Evolutionary conservation across 2,888 invertebrate species (phyloP).

Genomic region (Megaustenia siamemsis): DNA sequence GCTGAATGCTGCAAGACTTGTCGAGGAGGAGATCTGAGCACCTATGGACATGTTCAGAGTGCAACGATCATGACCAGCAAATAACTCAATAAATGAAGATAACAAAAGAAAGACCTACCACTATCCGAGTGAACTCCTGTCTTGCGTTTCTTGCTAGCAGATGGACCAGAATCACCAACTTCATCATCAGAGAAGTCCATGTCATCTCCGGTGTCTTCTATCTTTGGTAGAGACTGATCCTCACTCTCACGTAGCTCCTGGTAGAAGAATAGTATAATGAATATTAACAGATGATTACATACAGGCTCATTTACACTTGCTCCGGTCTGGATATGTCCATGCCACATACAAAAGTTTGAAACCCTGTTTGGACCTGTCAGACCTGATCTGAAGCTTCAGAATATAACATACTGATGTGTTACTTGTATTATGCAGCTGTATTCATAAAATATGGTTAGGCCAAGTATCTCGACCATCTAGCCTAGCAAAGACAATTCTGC

Average conservation of each 20-base stretch:
- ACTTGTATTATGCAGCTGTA: too few species aligned
- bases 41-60: too few species aligned
- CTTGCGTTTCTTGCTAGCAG: conserved; percentile 63
- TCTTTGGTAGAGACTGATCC: neutral
- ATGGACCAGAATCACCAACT: conserved; percentile 60
- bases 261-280: neutral
- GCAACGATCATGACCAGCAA: too few species aligned
- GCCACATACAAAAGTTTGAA: neutral
- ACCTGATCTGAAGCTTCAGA: too few species aligned
- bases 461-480: too few species aligned
- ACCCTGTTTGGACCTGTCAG: too few species aligned
- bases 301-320: neutral
- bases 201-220: conserved; percentile 83
- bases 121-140: conserved; percentile 1
- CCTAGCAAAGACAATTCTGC: too few species aligned
- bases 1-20: too few species aligned
- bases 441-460: too few species aligned
- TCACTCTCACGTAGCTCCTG: conserved; percentile 49
- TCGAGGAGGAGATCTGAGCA: too few species aligned
- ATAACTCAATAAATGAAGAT: too few species aligned
- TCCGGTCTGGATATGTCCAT: neutral
- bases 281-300: neutral
- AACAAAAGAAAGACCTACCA: conserved; percentile 43
- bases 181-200: conserved; percentile 92
- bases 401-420: too few species aligned